phyloP scores from a whole-genome alignment of 64 coral and sea anemone species.

The Cladopsammia gracilis region DNA sequence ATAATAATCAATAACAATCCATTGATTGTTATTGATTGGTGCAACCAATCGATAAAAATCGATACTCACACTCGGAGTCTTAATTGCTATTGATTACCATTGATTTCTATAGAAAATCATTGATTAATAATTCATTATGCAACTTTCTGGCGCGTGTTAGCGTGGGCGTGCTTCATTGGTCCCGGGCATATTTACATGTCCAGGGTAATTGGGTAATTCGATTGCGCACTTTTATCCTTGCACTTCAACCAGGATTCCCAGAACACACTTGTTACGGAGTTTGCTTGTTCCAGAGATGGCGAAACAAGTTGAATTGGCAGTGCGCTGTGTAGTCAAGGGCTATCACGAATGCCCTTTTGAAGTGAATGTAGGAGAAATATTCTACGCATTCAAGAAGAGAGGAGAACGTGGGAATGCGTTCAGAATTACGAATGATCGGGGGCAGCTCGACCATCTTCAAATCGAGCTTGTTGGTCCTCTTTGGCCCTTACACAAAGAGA shows the following conservation, averaged over 20 bases:
- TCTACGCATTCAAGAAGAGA: constrained; percentile 37
- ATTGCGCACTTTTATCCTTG: not conserved
- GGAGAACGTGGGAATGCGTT: constrained; percentile 25
- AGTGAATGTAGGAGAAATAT: constrained; percentile 13
- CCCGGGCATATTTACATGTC: not conserved
- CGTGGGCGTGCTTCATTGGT: constrained; percentile 1
- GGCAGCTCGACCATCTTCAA: constrained; percentile 38
- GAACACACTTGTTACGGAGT: not conserved
- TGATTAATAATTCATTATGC: constrained; percentile 14
- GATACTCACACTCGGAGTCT: constrained; percentile 2
- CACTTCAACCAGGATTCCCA: not conserved
- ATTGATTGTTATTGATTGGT: constrained; percentile 21
- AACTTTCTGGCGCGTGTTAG: constrained; percentile 2
- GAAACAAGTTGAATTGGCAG: not conserved
- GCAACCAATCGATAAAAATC: constrained; percentile 2
- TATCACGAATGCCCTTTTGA: constrained; percentile 21
- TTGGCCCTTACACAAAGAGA: constrained; percentile 26
- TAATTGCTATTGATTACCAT: constrained; percentile 15
- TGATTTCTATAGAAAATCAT: constrained; percentile 12
- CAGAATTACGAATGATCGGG: constrained; percentile 33
- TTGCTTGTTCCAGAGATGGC: not conserved
- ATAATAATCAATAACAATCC: constrained; percentile 9
- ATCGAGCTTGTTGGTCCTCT: constrained; percentile 39
- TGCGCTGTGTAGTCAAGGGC: constrained; percentile 29
- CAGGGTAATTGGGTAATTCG: constrained; percentile 4